Conservation (phyloP, 2,888 invertebrate species). For the Octonoba sinensis region DNA sequence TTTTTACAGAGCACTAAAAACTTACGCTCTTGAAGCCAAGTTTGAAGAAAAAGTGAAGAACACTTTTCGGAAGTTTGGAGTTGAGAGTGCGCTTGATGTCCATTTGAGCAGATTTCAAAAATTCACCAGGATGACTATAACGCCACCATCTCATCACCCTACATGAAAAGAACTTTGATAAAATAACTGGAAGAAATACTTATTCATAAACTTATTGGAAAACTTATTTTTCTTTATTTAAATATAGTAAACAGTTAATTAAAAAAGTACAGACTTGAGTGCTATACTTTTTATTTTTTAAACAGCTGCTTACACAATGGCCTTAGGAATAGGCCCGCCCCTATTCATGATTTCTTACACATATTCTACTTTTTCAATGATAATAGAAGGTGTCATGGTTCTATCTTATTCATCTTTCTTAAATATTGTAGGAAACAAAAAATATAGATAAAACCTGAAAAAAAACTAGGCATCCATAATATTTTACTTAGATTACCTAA, state of each 20-base stretch:
- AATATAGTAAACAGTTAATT: too few species aligned
- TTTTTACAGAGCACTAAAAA: not conserved
- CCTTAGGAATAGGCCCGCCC: too few species aligned
- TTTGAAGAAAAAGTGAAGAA: conserved; percentile 92
- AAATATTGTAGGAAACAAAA: too few species aligned
- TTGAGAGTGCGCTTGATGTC: conserved; percentile 90
- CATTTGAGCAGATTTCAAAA: conserved; percentile 90
- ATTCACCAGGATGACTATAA: conserved; percentile 89
- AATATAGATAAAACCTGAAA: too few species aligned
- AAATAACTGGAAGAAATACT: not conserved
- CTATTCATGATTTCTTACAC: too few species aligned
- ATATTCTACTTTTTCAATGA: too few species aligned
- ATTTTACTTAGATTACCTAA: too few species aligned
- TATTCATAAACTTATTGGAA: conserved; percentile 9
- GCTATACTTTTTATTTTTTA: not conserved
- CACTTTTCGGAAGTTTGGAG: conserved; percentile 86
- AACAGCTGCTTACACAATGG: too few species aligned
- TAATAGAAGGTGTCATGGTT: too few species aligned
- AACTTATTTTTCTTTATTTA: not conserved
- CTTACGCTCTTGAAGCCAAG: conserved; percentile 74
- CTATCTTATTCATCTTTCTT: too few species aligned
- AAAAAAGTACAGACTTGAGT: not conserved
- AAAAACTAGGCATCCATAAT: too few species aligned
- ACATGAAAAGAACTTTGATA: conserved; percentile 43
- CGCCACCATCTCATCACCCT: conserved; percentile 90